Evolutionary conservation across 2,888 invertebrate species (phyloP), one percentile per base, ranked within the genome.

Genomic region (Sinelater perroti): DNA sequence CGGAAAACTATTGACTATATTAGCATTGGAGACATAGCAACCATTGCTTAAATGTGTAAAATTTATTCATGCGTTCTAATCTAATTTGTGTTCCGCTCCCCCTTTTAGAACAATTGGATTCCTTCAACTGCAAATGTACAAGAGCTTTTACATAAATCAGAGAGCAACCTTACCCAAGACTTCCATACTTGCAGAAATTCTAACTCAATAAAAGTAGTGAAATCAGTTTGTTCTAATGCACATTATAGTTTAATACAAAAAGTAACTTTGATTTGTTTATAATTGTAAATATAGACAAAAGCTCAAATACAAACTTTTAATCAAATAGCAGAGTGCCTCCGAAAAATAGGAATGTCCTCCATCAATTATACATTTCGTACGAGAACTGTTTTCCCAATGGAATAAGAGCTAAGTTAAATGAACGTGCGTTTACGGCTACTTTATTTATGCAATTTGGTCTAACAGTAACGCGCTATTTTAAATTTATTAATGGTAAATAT

Each of bases 1-100:
- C 67, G 65, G 66, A 63, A 66, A 67, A 63, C 66, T 62, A 66
- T 68, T 68, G 61, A 62, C 40, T 60, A 52, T 44, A 38, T 59
- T 56, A 36, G 44, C 33, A 40, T 56, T 42, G 44, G 44, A 44
- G 50, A 56, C 47, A 49, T 49, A 56, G 50, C 44, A 44, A 24
- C 36, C 50, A 50, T 56, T 56, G 36, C 14, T 35, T 20, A 35
- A 33, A 56, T 50, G 42, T 49, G 42, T 47, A 33, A 18, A 21
- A 24, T 31, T 42, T 40, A 49, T 47, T 17, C 28, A 14, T 45
- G 26, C 16, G 20, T 28, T 35, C 36, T 35, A 53, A 53, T 28
- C 28, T 16, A 31, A 53, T 53, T 53, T 45, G 24, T 26, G 36
- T 36, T 14, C 30, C 21, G n/a, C 28, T 31, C 11, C 7, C 21